Conservation (phyloP, 2,797 vertebrate species). For the Morelia viridis region DNA sequence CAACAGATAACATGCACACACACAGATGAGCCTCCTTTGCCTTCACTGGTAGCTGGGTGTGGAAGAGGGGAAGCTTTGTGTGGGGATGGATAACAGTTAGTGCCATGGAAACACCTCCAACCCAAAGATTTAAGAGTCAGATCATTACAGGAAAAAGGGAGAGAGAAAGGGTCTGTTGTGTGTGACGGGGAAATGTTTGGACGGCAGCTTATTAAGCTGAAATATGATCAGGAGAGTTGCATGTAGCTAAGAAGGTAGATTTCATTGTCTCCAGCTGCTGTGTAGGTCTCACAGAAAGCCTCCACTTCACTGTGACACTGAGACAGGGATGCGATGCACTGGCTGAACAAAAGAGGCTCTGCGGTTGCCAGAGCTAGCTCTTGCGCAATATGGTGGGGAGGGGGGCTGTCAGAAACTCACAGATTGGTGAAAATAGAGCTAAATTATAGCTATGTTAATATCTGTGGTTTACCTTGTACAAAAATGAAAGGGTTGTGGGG, state of each 20-base stretch:
- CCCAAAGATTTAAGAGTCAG: conserved; percentile 34
- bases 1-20: neutral
- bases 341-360: neutral
- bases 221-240: conserved; percentile 13
- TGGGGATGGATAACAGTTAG: conserved; percentile 10
- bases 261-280: neutral
- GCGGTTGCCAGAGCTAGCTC: neutral
- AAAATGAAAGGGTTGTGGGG: neutral
- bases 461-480: conserved; percentile 22
- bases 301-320: neutral
- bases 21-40: neutral
- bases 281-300: neutral
- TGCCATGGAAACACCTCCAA: conserved; percentile 42
- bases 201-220: conserved; percentile 3
- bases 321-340: neutral
- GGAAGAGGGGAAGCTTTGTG: neutral
- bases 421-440: neutral
- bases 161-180: neutral
- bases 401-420: neutral
- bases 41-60: neutral
- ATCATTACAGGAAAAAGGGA: neutral
- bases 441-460: conserved; percentile 10
- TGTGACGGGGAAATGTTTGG: neutral
- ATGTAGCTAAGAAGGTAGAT: neutral
- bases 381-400: neutral